Evolutionary conservation across 2,113 vertebrate genomes (phyloP).

Genomic region (Oceanodroma tethys): DNA sequence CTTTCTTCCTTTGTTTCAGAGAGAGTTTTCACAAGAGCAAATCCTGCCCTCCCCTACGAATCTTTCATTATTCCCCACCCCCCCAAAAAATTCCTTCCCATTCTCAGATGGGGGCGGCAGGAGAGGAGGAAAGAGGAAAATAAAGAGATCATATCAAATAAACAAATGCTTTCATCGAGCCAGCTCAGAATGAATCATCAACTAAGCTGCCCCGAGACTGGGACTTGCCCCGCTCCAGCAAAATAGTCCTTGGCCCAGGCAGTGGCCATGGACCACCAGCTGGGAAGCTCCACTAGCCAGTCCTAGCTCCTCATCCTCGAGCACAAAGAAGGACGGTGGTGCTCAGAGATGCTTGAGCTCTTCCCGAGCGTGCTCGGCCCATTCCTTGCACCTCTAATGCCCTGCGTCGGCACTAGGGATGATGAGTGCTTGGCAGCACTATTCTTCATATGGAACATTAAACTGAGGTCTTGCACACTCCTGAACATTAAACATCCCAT

Average conservation of each 20-base stretch:
- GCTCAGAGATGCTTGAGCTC: conserved; percentile 33
- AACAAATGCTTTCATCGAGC: not conserved
- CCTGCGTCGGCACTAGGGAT: conserved; percentile 57
- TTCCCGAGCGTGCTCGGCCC: not conserved
- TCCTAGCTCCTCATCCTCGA: not conserved
- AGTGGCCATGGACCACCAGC: not conserved
- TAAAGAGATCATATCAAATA: conserved; percentile 41
- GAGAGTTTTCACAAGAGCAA: conserved; percentile 24
- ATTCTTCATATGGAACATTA: conserved; percentile 80
- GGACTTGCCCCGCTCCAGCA: not conserved
- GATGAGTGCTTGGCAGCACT: conserved; percentile 67
- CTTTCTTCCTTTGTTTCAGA: conserved; percentile 46
- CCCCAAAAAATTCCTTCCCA: not conserved
- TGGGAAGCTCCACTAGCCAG: not conserved
- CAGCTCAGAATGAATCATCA: conserved; percentile 33
- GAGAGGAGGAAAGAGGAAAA: conserved; percentile 32
- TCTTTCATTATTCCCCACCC: conserved; percentile 28
- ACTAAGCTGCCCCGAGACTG: not conserved
- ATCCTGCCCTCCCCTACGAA: not conserved
- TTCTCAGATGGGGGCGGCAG: not conserved
- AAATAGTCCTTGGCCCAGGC: not conserved
- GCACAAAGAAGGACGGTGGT: not conserved
- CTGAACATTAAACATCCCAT: conserved; percentile 80
- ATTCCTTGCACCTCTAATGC: conserved; percentile 56
- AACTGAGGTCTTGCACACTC: conserved; percentile 75